Conservation (phyloP, 2,113 vertebrate genomes). For the Vireo altiloquus region DNA sequence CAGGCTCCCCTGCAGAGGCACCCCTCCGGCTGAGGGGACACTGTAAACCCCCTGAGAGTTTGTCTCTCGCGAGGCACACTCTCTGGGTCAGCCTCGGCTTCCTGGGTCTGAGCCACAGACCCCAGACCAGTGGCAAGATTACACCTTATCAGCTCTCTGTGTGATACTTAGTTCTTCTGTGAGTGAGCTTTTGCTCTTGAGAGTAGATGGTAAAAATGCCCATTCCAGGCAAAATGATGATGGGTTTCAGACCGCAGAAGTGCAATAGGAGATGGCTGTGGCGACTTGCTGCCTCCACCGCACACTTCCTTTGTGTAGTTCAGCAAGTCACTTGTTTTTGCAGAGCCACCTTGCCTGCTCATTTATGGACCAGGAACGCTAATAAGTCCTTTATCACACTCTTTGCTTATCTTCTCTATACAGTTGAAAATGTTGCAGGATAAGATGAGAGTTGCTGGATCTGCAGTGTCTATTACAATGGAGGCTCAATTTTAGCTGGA, state of each 20-base stretch:
- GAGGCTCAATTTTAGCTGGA: neutral
- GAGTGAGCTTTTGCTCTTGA: slow-evolving; percentile 8
- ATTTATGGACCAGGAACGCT: neutral
- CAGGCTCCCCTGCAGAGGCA: too few species aligned
- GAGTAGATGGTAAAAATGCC: neutral
- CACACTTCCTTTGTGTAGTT: neutral
- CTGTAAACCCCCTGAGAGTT: too few species aligned
- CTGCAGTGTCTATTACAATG: neutral
- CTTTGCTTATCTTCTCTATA: neutral
- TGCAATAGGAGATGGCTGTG: neutral
- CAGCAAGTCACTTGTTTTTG: neutral
- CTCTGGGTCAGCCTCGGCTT: too few species aligned
- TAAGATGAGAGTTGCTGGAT: neutral
- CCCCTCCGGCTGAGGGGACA: too few species aligned
- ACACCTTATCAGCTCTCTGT: neutral
- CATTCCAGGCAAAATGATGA: neutral
- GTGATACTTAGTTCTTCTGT: neutral
- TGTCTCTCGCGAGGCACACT: too few species aligned
- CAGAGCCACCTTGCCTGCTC: neutral
- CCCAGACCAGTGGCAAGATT: too few species aligned
- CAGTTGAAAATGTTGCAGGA: neutral
- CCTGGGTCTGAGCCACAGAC: too few species aligned
- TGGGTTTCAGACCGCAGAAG: neutral
- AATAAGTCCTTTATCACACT: neutral
- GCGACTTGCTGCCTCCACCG: neutral